Evolutionary conservation across 2,888 invertebrate species (phyloP).

Genomic region (Pristionchus mayeri): DNA sequence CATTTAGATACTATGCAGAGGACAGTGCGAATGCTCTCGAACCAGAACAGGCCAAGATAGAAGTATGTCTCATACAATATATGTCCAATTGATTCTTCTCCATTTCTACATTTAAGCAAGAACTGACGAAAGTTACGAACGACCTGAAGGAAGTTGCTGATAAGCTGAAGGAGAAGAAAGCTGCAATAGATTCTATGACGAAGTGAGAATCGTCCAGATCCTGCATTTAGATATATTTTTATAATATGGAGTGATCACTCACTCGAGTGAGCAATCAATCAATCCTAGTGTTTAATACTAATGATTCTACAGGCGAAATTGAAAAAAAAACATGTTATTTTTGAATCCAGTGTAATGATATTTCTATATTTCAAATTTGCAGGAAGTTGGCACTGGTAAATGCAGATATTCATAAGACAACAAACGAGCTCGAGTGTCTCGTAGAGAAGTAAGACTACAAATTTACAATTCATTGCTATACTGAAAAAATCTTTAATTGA

Average conservation of each 20-base stretch:
- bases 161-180: conserved; percentile 53
- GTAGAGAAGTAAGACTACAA: background rate
- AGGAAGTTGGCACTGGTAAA: background rate
- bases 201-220: conserved; percentile 32
- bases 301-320: no score
- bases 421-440: background rate
- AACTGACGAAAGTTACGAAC: conserved; percentile 6
- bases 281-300: no score
- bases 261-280: no score
- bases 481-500: no score
- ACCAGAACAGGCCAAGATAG: background rate
- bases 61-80: conserved; percentile 6
- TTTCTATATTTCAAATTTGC: background rate
- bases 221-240: background rate
- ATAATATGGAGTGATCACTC: no score
- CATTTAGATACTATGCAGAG: background rate
- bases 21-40: background rate
- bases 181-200: conserved; percentile 49
- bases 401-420: background rate
- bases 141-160: conserved; percentile 53
- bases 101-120: background rate
- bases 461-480: no score
- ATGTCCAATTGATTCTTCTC: background rate
- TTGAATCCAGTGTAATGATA: no score
- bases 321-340: no score